Conservation (phyloP, 2,888 invertebrate species). For the Agonum fuliginosum region DNA sequence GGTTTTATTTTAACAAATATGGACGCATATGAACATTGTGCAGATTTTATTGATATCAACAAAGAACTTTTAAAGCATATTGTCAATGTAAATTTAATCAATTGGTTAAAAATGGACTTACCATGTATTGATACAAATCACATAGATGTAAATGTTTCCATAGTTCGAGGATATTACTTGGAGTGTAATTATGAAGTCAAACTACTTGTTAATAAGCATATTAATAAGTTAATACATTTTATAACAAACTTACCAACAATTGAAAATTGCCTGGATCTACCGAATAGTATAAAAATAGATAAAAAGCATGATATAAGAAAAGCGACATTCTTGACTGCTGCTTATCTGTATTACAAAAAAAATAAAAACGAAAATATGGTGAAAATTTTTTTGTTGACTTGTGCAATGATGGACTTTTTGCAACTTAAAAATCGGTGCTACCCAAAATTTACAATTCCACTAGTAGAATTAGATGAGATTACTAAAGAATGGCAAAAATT, state of each 20-base stretch:
- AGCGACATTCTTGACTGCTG: conserved; percentile 27
- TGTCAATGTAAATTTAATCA: conserved; percentile 40
- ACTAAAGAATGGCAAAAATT: conserved; percentile 33
- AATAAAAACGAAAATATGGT: conserved; percentile 46
- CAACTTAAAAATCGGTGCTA: conserved; percentile 43
- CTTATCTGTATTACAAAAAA: conserved; percentile 23
- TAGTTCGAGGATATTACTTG: conserved; percentile 43
- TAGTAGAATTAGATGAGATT: conserved; percentile 11
- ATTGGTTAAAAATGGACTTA: conserved; percentile 43
- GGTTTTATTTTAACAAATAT: conserved; percentile 54
- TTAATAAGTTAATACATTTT: conserved; percentile 5
- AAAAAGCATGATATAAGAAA: conserved; percentile 23
- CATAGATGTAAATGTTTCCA: conserved; percentile 27
- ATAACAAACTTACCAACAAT: conserved; percentile 45
- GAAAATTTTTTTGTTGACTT: conserved; percentile 49
- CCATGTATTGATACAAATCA: conserved; percentile 54
- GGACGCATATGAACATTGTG: conserved; percentile 6
- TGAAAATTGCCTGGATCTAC: not conserved
- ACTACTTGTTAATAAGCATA: not conserved
- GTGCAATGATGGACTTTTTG: conserved; percentile 44
- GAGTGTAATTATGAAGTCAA: not conserved
- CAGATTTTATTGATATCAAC: not conserved
- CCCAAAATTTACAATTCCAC: conserved; percentile 21
- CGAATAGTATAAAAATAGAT: not conserved
- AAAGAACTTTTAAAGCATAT: conserved; percentile 41